A percentile compares a stretch with the other conserved stretches of the same genome.
These are phyloP conservation scores for Psylliodes chrysocephalus DNA, from an alignment of 2,888 invertebrate species.

Conservation along the genomic window DNA sequence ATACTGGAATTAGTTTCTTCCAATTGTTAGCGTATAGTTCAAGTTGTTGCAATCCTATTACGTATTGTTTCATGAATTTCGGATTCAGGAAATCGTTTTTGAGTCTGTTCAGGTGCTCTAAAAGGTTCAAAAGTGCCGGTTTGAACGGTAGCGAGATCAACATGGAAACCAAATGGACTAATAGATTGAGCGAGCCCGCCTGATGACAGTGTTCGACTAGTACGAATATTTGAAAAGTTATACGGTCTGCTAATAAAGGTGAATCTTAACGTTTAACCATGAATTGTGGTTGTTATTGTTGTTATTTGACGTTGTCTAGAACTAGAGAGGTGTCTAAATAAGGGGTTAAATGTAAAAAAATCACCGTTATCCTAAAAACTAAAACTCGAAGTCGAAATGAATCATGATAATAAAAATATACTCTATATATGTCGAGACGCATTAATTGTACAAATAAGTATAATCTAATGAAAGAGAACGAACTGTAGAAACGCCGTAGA, in stretches of 20 bases:
- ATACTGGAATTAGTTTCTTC: slow-evolving; percentile 67
- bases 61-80: slow-evolving; percentile 76
- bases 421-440: no score
- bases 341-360: no score
- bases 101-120: slow-evolving; percentile 68
- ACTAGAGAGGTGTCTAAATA: no score
- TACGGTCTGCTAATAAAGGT: not conserved
- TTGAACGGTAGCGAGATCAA: slow-evolving; percentile 56
- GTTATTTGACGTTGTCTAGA: no score
- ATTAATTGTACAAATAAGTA: no score
- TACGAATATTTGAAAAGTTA: slow-evolving; percentile 6
- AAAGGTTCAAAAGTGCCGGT: slow-evolving; percentile 46
- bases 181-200: slow-evolving; percentile 42
- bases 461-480: no score
- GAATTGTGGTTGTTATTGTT: no score
- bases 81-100: slow-evolving; percentile 73
- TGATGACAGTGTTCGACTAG: slow-evolving; percentile 16
- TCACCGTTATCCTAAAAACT: no score
- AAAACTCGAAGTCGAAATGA: no score
- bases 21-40: slow-evolving; percentile 71
- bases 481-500: no score
- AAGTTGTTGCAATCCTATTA: slow-evolving; percentile 75
- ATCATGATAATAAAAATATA: no score
- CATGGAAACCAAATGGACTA: slow-evolving; percentile 56
- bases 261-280: no score